Evolutionary conservation across 2,888 invertebrate genomes (phyloP).

Genomic region (Philonicus albiceps): DNA sequence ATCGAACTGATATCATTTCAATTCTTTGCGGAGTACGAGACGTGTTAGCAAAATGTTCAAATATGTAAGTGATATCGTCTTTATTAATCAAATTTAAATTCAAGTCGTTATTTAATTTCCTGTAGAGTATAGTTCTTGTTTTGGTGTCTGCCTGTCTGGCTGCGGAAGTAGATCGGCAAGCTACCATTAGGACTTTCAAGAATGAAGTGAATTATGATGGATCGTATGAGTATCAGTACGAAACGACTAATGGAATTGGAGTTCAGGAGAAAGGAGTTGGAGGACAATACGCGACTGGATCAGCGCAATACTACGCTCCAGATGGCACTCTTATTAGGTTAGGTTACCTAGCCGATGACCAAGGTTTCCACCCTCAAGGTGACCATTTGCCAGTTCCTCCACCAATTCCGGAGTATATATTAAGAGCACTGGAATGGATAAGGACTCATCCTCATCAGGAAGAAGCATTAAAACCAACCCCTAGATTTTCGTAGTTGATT

Average conservation of each 20-base stretch:
- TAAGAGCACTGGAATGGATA: constrained; percentile 56
- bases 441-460: constrained; percentile 55
- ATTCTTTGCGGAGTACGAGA: background rate
- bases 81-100: background rate
- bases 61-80: background rate
- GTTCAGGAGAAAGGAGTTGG: constrained; percentile 67
- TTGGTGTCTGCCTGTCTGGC: background rate
- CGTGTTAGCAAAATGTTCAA: background rate
- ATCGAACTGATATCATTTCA: background rate
- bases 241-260: constrained; percentile 70
- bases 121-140: background rate
- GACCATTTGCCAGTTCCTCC: constrained; percentile 57
- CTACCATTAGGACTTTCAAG: background rate
- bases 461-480: background rate
- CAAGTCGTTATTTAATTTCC: background rate
- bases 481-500: background rate
- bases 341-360: constrained; percentile 56
- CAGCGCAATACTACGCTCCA: constrained; percentile 58
- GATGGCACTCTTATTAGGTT: constrained; percentile 55
- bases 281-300: constrained; percentile 67
- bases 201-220: constrained; percentile 58
- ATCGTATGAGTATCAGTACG: constrained; percentile 63
- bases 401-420: constrained; percentile 56
- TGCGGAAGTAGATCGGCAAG: constrained; percentile 1
- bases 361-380: constrained; percentile 58